phyloP scores from a whole-genome alignment of 2,113 vertebrate genomes.

The Lucifuga dentata region DNA sequence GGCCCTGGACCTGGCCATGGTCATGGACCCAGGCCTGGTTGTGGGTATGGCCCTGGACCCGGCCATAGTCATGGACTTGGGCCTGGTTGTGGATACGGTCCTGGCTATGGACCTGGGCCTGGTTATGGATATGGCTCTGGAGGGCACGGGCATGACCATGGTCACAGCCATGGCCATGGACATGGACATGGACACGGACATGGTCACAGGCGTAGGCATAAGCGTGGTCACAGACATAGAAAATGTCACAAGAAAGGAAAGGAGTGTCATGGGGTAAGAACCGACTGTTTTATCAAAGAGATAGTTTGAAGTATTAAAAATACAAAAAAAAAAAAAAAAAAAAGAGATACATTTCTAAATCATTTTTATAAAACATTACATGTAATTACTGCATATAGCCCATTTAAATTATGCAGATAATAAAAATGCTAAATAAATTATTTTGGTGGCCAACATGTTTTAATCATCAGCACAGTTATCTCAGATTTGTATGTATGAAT shows the following conservation, averaged over 20 bases:
- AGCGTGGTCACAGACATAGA: slow-evolving; percentile 40
- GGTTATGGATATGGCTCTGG: neutral
- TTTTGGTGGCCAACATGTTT: too few relatives aligned
- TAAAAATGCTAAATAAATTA: too few relatives aligned
- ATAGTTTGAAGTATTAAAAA: too few relatives aligned
- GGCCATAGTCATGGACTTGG: slow-evolving; percentile 21
- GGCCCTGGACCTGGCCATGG: neutral
- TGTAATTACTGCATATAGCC: too few relatives aligned
- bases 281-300: neutral
- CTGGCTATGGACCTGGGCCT: neutral
- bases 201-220: slow-evolving; percentile 5
- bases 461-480: too few relatives aligned
- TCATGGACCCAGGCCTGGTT: neutral
- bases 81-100: neutral
- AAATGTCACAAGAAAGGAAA: slow-evolving; percentile 70
- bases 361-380: too few relatives aligned
- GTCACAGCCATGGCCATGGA: neutral
- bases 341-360: too few relatives aligned
- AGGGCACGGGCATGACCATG: fast-evolving
- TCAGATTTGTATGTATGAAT: too few relatives aligned
- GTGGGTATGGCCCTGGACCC: slow-evolving; percentile 8
- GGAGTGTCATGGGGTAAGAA: slow-evolving; percentile 60
- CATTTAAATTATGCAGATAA: too few relatives aligned
- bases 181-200: slow-evolving; percentile 10
- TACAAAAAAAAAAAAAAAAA: too few relatives aligned